Conservation (phyloP, 1,140 invertebrate genomes). For the Venustaconcha ellipsiformis region DNA sequence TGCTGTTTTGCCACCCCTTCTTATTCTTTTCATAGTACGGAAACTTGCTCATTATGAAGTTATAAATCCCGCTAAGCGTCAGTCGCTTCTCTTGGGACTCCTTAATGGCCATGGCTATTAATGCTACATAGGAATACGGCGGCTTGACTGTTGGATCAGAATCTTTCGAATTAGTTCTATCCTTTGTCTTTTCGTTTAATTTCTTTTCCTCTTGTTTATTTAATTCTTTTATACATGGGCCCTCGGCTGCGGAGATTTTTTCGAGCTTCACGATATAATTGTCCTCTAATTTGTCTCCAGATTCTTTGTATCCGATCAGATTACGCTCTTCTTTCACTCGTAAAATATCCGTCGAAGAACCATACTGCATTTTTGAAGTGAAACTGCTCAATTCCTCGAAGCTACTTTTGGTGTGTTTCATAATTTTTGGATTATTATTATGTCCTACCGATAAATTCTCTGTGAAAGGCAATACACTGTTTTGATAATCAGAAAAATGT, state of each 20-base stretch:
- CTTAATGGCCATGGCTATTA: conserved; percentile 77
- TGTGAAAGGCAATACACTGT: background rate
- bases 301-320: conserved; percentile 2
- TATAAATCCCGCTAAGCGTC: conserved; percentile 71
- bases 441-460: background rate
- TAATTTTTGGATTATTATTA: conserved; percentile 10
- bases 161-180: conserved; percentile 27
- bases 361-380: background rate
- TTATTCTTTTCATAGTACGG: conserved; percentile 68
- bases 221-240: conserved; percentile 7
- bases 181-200: conserved; percentile 23
- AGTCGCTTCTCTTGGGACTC: conserved; percentile 71
- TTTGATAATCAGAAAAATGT: conserved; percentile 1
- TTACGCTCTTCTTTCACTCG: conserved; percentile 2
- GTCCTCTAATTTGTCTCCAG: conserved; percentile 10
- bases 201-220: conserved; percentile 26
- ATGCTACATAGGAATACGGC: conserved; percentile 76
- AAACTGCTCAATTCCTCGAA: conserved; percentile 3
- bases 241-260: conserved; percentile 24
- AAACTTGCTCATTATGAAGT: conserved; percentile 64
- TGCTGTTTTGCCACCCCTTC: conserved; percentile 68
- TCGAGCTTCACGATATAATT: conserved; percentile 35
- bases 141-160: conserved; percentile 70
- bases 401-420: background rate
- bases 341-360: background rate